Conservation (phyloP, 1,140 invertebrate species). For the Caerostris extrusa region DNA sequence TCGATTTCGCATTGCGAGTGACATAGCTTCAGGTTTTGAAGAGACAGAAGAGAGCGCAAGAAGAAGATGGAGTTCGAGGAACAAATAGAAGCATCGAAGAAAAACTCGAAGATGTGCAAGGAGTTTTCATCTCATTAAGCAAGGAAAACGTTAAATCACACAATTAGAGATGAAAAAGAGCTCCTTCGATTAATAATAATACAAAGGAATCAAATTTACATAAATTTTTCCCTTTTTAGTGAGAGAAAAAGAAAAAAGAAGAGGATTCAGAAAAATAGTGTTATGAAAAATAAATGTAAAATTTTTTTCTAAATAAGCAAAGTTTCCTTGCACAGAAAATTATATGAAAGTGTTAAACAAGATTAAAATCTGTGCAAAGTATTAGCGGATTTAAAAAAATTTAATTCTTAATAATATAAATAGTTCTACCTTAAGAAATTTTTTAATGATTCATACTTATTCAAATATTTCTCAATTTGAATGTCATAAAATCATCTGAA, state of each 20-base stretch:
- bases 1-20: background rate
- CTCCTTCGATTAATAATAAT: background rate
- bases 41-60: background rate
- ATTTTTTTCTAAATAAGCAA: background rate
- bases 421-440: too few species aligned
- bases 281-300: background rate
- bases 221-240: background rate
- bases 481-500: too few species aligned
- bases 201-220: background rate
- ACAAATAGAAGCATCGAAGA: constrained; percentile 18
- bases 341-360: too few species aligned
- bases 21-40: constrained; percentile 7
- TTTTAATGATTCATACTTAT: too few species aligned
- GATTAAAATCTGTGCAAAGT: too few species aligned
- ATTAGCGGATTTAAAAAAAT: too few species aligned
- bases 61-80: background rate
- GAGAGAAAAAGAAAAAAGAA: background rate
- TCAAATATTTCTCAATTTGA: too few species aligned
- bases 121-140: constrained; percentile 7
- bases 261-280: background rate
- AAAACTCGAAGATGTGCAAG: constrained; percentile 36
- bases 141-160: background rate
- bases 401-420: too few species aligned
- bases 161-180: background rate
- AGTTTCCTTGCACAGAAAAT: too few species aligned